phyloP scores from a whole-genome alignment of 2,797 vertebrate genomes.

The Crossoptilon crossoptilon region DNA sequence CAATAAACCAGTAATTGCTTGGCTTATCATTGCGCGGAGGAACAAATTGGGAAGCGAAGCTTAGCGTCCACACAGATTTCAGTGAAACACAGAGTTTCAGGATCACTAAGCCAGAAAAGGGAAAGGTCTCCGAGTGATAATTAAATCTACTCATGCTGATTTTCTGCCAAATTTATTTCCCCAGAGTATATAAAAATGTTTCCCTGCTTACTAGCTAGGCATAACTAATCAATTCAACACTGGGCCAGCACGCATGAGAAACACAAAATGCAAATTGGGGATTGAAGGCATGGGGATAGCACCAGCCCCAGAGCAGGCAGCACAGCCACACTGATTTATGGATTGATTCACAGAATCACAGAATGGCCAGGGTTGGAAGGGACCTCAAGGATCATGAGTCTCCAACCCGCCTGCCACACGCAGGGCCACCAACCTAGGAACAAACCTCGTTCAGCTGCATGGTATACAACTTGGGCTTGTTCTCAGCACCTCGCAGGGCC shows the following conservation, averaged over 20 bases:
- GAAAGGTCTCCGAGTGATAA: conserved; percentile 95
- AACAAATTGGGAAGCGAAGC: conserved; percentile 89
- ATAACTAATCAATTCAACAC: conserved; percentile 89
- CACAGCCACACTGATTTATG: not conserved
- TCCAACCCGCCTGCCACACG: no score
- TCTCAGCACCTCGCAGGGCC: not conserved
- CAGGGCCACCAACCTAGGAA: not conserved
- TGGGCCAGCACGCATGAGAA: conserved; percentile 71
- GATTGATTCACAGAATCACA: not conserved
- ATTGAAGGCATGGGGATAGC: conserved; percentile 25
- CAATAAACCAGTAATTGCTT: conserved; percentile 98
- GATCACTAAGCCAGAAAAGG: conserved; percentile 83
- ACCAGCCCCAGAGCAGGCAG: not conserved
- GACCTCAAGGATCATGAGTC: no score
- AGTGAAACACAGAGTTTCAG: conserved; percentile 78
- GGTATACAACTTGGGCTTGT: not conserved
- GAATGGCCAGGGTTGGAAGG: no score
- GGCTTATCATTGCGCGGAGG: conserved; percentile 90
- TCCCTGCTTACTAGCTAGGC: conserved; percentile 88
- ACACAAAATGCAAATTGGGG: conserved; percentile 68
- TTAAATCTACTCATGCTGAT: conserved; percentile 99
- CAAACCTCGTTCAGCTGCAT: rapidly evolving
- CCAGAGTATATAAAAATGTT: conserved; percentile 89
- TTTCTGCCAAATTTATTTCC: conserved; percentile 99
- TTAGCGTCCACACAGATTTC: conserved; percentile 85